Conservation (phyloP, 2,113 vertebrate genomes). For the Tragulus kanchil region DNA sequence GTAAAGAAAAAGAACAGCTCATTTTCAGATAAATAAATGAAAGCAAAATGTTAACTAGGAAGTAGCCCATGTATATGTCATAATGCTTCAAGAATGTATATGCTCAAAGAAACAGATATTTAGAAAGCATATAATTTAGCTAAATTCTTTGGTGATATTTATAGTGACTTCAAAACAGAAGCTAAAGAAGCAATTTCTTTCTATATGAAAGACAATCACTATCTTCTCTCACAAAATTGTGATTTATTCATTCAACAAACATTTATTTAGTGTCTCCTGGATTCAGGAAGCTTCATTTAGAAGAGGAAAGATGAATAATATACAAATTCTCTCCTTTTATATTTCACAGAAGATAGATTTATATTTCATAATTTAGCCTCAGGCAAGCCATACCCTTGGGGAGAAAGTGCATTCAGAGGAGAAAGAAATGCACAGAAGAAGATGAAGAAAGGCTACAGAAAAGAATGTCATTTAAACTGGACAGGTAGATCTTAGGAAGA, state of each 20-base stretch:
- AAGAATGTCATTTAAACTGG: background rate
- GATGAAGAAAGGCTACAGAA: background rate
- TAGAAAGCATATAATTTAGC: background rate
- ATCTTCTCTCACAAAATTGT: background rate
- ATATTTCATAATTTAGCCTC: background rate
- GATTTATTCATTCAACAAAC: background rate
- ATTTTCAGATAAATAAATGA: slow-evolving; percentile 38
- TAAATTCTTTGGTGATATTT: background rate
- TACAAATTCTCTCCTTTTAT: background rate
- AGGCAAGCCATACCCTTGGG: background rate
- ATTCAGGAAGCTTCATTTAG: background rate
- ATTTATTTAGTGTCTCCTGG: background rate
- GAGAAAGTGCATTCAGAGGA: background rate
- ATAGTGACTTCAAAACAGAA: slow-evolving; percentile 9
- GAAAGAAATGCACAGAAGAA: background rate
- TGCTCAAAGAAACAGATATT: background rate
- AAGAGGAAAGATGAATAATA: background rate
- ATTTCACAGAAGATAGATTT: background rate
- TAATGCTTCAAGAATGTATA: background rate
- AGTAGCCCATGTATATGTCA: background rate
- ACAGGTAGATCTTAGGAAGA: background rate
- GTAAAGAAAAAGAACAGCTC: background rate
- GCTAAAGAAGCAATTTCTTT: background rate
- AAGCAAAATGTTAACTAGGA: background rate
- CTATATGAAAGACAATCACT: background rate